Conservation (phyloP, 2,797 vertebrate genomes). For the Lateolabrax maculatus region DNA sequence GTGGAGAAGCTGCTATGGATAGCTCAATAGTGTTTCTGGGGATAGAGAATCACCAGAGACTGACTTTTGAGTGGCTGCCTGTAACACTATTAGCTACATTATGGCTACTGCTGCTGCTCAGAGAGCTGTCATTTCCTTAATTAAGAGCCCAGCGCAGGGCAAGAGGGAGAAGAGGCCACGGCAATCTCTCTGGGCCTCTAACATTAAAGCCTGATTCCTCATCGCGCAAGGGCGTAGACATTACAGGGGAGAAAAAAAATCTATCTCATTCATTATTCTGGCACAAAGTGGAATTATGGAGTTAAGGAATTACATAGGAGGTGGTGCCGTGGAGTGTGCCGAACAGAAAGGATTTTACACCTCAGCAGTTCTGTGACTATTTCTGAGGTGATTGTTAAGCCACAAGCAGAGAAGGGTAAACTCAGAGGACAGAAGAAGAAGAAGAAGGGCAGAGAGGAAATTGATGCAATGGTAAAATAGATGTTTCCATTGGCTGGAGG, state of each 20-base stretch:
- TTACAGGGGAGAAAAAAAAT: conserved; percentile 67
- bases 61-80: conserved; percentile 74
- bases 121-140: conserved; percentile 83
- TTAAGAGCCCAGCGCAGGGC: conserved; percentile 75
- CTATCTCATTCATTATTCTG: conserved; percentile 91
- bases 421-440: conserved; percentile 45
- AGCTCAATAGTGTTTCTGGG: conserved; percentile 79
- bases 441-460: conserved; percentile 31
- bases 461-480: conserved; percentile 28
- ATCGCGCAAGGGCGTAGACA: conserved; percentile 58
- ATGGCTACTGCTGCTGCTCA: conserved; percentile 59
- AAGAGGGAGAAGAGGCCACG: conserved; percentile 64
- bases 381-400: conserved; percentile 87
- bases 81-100: conserved; percentile 82
- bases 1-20: conserved; percentile 71
- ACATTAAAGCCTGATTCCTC: conserved; percentile 71
- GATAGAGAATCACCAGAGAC: conserved; percentile 77
- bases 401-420: conserved; percentile 37
- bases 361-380: conserved; percentile 91
- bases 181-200: conserved; percentile 59
- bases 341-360: conserved; percentile 93
- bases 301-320: conserved; percentile 84
- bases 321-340: conserved; percentile 79
- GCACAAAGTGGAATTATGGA: conserved; percentile 87
- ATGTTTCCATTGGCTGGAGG: conserved; percentile 24